A percentile compares a stretch with the other conserved stretches of the same genome.
Evolutionary conservation across 2,113 vertebrate species (phyloP).

Genomic region (Barnardius zonarius): DNA sequence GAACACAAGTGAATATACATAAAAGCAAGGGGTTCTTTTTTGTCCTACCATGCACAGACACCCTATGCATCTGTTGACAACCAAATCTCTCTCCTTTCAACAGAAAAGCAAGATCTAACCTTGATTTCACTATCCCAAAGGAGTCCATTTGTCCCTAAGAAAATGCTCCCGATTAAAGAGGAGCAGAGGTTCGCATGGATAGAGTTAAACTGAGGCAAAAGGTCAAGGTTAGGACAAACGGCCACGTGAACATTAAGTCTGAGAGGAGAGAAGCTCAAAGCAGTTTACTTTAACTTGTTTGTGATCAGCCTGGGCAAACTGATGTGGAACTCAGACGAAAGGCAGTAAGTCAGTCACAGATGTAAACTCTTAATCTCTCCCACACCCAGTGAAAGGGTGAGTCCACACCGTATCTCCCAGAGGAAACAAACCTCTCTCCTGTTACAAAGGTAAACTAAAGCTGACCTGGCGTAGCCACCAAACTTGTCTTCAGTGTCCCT

Average conservation of each 20-base stretch:
- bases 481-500: slow-evolving; percentile 90
- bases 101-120: not conserved
- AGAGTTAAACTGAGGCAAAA: not conserved
- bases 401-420: not conserved
- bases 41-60: not conserved
- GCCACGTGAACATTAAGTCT: not conserved
- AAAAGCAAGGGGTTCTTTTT: not conserved
- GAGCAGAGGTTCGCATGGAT: not conserved
- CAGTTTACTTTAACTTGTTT: slow-evolving; percentile 7
- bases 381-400: slow-evolving; percentile 38
- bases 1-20: not conserved
- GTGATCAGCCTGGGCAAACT: slow-evolving; percentile 6
- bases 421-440: slow-evolving; percentile 9
- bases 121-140: not conserved
- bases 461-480: slow-evolving; percentile 93
- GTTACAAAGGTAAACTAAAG: not conserved
- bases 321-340: not conserved
- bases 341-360: not conserved
- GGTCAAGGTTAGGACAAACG: not conserved
- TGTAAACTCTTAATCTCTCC: slow-evolving; percentile 47
- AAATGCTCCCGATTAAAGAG: not conserved
- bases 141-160: not conserved
- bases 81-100: not conserved
- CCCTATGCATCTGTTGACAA: not conserved
- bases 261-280: not conserved